Evolutionary conservation across 1,140 invertebrate species (phyloP).

Genomic region (Drosophila pallidifrons): DNA sequence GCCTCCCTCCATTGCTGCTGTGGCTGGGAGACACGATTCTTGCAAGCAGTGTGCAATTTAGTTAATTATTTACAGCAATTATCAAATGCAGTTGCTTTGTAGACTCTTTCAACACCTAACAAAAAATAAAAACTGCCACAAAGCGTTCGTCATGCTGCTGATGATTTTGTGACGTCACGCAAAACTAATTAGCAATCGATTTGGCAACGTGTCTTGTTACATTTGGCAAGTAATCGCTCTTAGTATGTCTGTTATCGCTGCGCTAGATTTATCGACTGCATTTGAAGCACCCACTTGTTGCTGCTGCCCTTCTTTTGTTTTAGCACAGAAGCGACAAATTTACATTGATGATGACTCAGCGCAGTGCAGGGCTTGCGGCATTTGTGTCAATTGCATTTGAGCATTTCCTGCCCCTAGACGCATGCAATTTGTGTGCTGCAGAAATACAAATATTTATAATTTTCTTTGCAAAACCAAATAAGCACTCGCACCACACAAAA

Average conservation of each 20-base stretch:
- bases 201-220: slow-evolving; percentile 28
- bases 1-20: slow-evolving; percentile 1
- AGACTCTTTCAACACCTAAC: slow-evolving; percentile 59
- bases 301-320: slow-evolving; percentile 25
- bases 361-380: slow-evolving; percentile 12
- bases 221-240: slow-evolving; percentile 21
- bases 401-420: slow-evolving; percentile 60
- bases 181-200: slow-evolving; percentile 32
- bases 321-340: slow-evolving; percentile 22
- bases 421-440: slow-evolving; percentile 66
- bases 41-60: slow-evolving; percentile 57
- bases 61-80: slow-evolving; percentile 69
- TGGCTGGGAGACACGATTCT: slow-evolving; percentile 59
- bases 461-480: slow-evolving; percentile 53
- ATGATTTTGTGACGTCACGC: slow-evolving; percentile 41
- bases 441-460: slow-evolving; percentile 65
- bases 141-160: slow-evolving; percentile 27
- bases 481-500: slow-evolving; percentile 59
- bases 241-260: slow-evolving; percentile 11
- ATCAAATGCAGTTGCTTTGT: slow-evolving; percentile 58
- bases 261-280: slow-evolving; percentile 32
- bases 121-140: slow-evolving; percentile 14
- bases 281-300: background rate
- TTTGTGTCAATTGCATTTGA: slow-evolving; percentile 67
- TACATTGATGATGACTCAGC: slow-evolving; percentile 62